Evolutionary conservation across 2,888 invertebrate species (phyloP).

Genomic region (Papilio protenor): DNA sequence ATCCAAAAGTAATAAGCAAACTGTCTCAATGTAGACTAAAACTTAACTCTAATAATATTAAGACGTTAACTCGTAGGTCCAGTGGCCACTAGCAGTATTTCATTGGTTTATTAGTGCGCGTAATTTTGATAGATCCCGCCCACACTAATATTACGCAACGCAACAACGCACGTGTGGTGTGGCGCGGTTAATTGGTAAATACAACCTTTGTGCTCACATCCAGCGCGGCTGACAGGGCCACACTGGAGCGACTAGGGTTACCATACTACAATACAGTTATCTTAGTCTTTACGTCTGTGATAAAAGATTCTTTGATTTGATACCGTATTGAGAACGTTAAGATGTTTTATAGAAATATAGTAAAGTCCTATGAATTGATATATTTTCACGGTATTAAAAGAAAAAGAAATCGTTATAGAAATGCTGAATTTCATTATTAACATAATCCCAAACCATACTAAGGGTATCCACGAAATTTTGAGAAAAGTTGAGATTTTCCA

Average conservation of each 20-base stretch:
- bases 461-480: too few species aligned
- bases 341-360: too few species aligned
- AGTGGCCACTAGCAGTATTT: not conserved
- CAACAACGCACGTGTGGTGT: slow-evolving; percentile 12
- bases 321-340: too few species aligned
- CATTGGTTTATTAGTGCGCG: not conserved
- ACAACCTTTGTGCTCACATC: slow-evolving; percentile 9
- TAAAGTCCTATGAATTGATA: too few species aligned
- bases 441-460: too few species aligned
- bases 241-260: not conserved
- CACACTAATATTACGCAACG: slow-evolving; percentile 1
- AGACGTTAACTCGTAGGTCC: not conserved
- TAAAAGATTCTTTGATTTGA: too few species aligned
- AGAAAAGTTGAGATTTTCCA: not conserved
- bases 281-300: not conserved
- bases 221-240: not conserved
- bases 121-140: not conserved
- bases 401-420: too few species aligned
- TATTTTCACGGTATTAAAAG: too few species aligned
- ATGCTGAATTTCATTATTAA: too few species aligned
- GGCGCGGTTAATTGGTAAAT: slow-evolving; percentile 6
- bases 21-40: not conserved
- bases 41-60: not conserved
- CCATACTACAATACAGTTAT: not conserved
- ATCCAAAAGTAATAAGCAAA: too few species aligned